These are phyloP conservation scores for Pseudochirops cupreus DNA, from an alignment of 2,797 vertebrate genomes.

Conservation along the genomic window DNA sequence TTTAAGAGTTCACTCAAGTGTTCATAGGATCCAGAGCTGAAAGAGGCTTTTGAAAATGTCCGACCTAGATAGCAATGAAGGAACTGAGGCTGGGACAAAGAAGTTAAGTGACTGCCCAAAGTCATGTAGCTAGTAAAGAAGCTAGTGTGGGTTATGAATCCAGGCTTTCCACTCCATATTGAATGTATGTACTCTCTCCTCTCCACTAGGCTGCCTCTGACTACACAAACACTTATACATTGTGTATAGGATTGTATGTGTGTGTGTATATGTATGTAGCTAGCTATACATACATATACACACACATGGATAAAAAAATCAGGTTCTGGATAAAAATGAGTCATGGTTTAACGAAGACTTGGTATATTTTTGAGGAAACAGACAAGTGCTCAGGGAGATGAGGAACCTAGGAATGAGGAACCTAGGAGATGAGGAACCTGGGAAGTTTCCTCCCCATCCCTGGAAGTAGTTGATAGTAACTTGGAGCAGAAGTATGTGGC, in stretches of 20 bases:
- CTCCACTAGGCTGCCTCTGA: not conserved
- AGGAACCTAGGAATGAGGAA: not conserved
- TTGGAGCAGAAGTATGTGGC: not conserved
- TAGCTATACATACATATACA: no score
- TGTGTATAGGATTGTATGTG: not conserved
- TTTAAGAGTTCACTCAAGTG: constrained; percentile 53
- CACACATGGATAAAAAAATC: constrained; percentile 30
- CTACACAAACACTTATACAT: not conserved
- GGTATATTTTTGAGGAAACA: constrained; percentile 56
- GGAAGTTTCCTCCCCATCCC: not conserved
- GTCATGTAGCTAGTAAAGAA: not conserved
- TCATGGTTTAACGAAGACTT: constrained; percentile 58
- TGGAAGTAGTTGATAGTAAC: not conserved
- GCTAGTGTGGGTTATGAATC: not conserved
- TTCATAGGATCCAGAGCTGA: constrained; percentile 58
- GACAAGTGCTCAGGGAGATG: constrained; percentile 66
- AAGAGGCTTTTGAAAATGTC: constrained; percentile 50
- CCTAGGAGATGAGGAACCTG: not conserved
- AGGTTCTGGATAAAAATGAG: constrained; percentile 64
- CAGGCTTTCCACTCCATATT: not conserved
- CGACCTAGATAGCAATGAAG: not conserved
- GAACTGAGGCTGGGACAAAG: not conserved
- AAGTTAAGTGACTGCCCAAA: not conserved
- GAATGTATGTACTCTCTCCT: not conserved
- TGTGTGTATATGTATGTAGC: not conserved